Evolutionary conservation across 2,797 vertebrate genomes (phyloP).

Genomic region (Darevskia mixta): DNA sequence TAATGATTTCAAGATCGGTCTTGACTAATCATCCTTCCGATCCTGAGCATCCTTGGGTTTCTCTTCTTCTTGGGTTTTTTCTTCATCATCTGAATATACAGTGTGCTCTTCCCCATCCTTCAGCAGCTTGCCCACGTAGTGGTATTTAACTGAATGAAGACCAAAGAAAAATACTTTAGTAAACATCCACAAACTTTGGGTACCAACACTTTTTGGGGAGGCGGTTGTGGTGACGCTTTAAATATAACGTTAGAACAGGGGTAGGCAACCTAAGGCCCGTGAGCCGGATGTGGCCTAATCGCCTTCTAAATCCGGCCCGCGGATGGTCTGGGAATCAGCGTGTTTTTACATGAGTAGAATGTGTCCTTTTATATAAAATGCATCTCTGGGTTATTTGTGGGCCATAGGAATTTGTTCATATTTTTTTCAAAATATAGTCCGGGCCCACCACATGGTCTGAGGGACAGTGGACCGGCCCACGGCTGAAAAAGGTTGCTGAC

Average conservation of each 20-base stretch:
- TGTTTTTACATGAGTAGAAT: too few species aligned
- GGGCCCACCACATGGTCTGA: too few species aligned
- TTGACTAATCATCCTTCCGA: constrained; percentile 87
- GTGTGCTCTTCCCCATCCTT: constrained; percentile 92
- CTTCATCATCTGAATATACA: constrained; percentile 95
- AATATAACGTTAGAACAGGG: background rate
- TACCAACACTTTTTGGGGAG: background rate
- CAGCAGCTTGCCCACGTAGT: constrained; percentile 94
- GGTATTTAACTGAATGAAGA: constrained; percentile 89
- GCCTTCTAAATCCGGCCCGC: too few species aligned
- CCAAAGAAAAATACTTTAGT: constrained; percentile 42
- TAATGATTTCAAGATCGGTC: constrained; percentile 52
- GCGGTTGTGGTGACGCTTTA: background rate
- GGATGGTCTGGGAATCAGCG: too few species aligned
- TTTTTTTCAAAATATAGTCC: too few species aligned
- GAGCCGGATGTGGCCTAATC: too few species aligned
- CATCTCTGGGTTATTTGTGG: too few species aligned
- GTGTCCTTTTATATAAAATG: too few species aligned
- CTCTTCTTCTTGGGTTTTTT: constrained; percentile 63
- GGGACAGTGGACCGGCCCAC: too few species aligned
- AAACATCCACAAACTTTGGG: background rate
- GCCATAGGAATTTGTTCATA: too few species aligned
- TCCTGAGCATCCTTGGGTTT: constrained; percentile 74
- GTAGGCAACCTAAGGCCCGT: too few species aligned
- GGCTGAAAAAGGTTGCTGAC: too few species aligned